phyloP scores from a whole-genome alignment of 2,797 vertebrate genomes.

The Cheirogaleus major region DNA sequence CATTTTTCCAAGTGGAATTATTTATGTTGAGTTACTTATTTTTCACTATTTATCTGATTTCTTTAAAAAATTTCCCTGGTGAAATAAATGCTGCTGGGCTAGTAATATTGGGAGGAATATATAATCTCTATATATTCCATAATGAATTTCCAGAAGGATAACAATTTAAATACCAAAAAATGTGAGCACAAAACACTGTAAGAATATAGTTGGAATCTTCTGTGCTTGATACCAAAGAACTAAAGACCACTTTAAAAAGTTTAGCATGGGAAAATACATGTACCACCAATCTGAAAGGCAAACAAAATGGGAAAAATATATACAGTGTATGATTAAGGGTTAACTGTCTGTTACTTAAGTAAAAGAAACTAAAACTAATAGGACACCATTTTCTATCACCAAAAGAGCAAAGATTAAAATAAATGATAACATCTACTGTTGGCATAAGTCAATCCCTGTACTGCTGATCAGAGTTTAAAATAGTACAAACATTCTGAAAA shows the following conservation, averaged over 20 bases:
- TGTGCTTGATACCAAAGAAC: not conserved
- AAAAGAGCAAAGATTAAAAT: not conserved
- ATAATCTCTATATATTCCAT: not conserved
- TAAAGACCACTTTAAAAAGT: not conserved
- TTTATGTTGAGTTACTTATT: not conserved
- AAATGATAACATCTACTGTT: not conserved
- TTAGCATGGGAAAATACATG: not conserved
- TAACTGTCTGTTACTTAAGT: not conserved
- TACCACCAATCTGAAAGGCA: not conserved
- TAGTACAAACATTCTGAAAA: not conserved
- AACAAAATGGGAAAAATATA: not conserved
- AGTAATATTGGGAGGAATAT: not conserved
- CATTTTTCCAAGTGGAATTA: not conserved
- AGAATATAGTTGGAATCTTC: not conserved
- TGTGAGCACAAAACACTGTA: not conserved
- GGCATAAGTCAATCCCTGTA: not conserved
- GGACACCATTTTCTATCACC: not conserved
- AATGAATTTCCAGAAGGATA: not conserved
- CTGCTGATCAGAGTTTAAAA: not conserved
- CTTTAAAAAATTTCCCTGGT: not conserved
- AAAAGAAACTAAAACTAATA: not conserved
- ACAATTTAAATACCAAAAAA: not conserved
- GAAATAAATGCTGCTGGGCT: not conserved
- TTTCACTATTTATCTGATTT: not conserved
- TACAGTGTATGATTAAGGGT: not conserved